A percentile compares a stretch with the other conserved stretches of the same genome.
These are phyloP conservation scores for Oxyruncus cristatus DNA, from an alignment of 2,113 vertebrate genomes.

Conservation along the genomic window DNA sequence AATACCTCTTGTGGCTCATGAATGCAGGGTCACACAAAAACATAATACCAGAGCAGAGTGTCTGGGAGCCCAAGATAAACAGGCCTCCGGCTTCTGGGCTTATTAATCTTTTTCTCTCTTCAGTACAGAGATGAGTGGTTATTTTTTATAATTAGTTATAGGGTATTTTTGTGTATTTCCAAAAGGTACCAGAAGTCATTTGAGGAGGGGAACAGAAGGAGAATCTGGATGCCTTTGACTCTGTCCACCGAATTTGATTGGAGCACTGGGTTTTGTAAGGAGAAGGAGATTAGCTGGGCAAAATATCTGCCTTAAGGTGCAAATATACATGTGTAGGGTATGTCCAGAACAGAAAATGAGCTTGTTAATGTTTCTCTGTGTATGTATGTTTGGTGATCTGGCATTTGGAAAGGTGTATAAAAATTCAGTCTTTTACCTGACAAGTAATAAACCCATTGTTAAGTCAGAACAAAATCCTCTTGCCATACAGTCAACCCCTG, in stretches of 20 bases:
- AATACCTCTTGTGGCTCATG: background rate
- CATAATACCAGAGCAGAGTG: background rate
- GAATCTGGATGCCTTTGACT: background rate
- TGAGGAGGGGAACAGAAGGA: background rate
- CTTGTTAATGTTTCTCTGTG: background rate
- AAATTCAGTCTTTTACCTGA: background rate
- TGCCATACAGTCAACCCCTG: background rate
- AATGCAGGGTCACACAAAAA: background rate
- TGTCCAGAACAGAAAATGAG: background rate
- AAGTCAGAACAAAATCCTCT: background rate
- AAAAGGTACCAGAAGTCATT: background rate
- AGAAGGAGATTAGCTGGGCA: background rate
- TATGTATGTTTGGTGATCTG: background rate
- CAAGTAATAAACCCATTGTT: background rate
- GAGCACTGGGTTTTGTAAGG: background rate
- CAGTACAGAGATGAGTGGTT: background rate
- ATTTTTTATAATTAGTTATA: background rate
- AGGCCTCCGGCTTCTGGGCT: background rate
- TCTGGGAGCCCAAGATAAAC: background rate
- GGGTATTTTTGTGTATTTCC: fast-evolving
- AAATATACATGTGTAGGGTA: background rate
- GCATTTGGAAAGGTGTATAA: background rate
- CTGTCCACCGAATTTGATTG: background rate
- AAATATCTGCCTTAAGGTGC: background rate
- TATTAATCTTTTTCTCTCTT: background rate